Evolutionary conservation across 2,113 vertebrate genomes (phyloP).

Genomic region (Chelonoidis abingdonii): DNA sequence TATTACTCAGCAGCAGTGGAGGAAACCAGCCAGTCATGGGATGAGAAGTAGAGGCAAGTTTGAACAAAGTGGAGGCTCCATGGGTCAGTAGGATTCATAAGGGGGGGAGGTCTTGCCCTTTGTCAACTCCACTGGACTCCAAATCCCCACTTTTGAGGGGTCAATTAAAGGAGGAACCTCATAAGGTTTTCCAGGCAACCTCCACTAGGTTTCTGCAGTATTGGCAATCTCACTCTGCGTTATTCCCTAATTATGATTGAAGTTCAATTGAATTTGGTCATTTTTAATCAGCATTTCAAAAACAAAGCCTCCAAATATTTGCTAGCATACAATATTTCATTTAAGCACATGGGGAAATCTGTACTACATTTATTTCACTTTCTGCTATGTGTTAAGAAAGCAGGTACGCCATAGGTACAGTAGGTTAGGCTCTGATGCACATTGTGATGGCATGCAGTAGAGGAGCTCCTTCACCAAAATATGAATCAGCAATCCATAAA

Average conservation of each 20-base stretch:
- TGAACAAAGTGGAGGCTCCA: background rate
- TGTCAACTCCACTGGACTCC: background rate
- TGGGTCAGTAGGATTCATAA: rapidly evolving
- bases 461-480: constrained; percentile 67
- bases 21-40: background rate
- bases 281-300: constrained; percentile 5
- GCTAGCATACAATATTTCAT: background rate
- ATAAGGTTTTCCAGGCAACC: background rate
- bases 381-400: background rate
- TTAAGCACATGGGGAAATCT: background rate
- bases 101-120: background rate
- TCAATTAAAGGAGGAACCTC: background rate
- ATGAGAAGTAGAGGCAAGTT: background rate
- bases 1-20: background rate
- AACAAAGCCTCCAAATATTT: background rate
- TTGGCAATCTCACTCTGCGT: background rate
- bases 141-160: background rate
- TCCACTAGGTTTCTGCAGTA: background rate
- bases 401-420: background rate
- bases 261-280: background rate
- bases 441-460: background rate
- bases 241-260: background rate
- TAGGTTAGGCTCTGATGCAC: constrained; percentile 27
- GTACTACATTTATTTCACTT: background rate
- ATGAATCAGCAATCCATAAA: constrained; percentile 65